phyloP scores from a whole-genome alignment of 2,888 invertebrate species.

The Oxystoma pomonae region DNA sequence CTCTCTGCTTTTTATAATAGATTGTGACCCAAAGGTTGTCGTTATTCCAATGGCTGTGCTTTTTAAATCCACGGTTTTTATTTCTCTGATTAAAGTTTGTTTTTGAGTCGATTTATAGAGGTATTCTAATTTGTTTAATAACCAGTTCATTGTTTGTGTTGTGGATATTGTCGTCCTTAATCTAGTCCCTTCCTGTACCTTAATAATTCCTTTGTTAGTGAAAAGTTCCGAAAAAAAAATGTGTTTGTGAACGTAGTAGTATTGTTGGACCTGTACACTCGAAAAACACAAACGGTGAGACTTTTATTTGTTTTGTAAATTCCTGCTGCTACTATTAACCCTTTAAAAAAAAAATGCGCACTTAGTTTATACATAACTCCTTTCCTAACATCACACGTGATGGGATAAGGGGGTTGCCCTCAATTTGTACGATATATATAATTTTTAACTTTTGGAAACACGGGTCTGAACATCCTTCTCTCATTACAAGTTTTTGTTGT shows the following conservation, averaged over 20 bases:
- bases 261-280: constrained; percentile 13
- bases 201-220: no score
- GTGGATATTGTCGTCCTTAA: constrained; percentile 29
- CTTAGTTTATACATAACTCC: constrained; percentile 26
- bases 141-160: no score
- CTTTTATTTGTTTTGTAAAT: constrained; percentile 30
- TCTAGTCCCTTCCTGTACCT: not conserved
- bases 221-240: not conserved
- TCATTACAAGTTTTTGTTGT: constrained; percentile 40
- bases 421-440: constrained; percentile 45
- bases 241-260: constrained; percentile 18
- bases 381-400: constrained; percentile 46
- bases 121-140: no score
- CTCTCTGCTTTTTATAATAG: no score
- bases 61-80: constrained; percentile 1
- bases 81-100: no score
- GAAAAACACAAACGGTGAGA: constrained; percentile 41
- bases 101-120: no score
- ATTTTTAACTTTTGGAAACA: constrained; percentile 20
- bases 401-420: constrained; percentile 78
- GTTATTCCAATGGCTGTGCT: no score
- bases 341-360: not conserved
- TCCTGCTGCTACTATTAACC: not conserved
- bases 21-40: no score
- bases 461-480: constrained; percentile 47